phyloP scores from a whole-genome alignment of 2,797 vertebrate species.

The Urocyon cinereoargenteus region DNA sequence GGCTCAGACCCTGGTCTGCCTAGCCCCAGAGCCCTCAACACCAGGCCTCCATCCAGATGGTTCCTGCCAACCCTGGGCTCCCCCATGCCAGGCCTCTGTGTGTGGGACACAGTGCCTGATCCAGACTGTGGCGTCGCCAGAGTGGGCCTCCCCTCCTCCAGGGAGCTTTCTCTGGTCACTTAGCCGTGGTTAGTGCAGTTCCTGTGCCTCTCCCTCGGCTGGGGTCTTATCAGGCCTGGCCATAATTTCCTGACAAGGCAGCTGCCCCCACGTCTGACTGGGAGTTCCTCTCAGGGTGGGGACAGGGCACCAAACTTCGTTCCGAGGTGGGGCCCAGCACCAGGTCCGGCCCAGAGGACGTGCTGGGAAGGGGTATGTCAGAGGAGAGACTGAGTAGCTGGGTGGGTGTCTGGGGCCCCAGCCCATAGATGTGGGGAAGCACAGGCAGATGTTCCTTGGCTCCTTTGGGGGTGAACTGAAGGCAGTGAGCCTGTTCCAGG shows the following conservation, averaged over 20 bases:
- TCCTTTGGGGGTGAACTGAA: not conserved
- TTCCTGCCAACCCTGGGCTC: not conserved
- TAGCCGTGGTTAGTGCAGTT: not conserved
- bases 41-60: not conserved
- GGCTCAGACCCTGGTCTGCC: not conserved
- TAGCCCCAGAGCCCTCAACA: not conserved
- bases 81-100: not conserved
- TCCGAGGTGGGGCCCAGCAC: not conserved
- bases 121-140: not conserved
- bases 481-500: not conserved
- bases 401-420: not conserved
- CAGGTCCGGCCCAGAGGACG: not conserved
- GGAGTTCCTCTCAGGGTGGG: not conserved
- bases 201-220: not conserved
- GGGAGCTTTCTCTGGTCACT: not conserved
- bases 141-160: not conserved
- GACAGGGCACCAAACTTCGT: not conserved
- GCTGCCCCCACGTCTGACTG: not conserved
- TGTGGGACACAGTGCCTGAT: not conserved
- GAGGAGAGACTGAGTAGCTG: not conserved
- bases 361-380: not conserved
- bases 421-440: not conserved
- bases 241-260: conserved; percentile 44
- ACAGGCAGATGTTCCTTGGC: not conserved
- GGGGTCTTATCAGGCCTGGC: not conserved